These are phyloP conservation scores for Scophthalmus maximus DNA, from an alignment of 2,113 vertebrate species.

Conservation along the genomic window DNA sequence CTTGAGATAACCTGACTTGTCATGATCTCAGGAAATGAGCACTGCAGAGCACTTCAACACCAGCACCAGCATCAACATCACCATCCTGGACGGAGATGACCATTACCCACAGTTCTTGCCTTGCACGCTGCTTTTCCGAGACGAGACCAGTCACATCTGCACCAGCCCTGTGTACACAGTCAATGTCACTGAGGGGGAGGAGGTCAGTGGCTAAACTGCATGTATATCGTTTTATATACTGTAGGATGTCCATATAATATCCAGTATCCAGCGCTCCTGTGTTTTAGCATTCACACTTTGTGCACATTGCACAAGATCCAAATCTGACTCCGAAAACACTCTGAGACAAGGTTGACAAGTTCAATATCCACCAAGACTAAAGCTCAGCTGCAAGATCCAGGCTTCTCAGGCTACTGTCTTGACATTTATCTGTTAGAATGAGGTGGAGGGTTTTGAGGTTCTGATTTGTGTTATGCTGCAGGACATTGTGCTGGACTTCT, in stretches of 20 bases:
- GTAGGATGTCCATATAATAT: neutral
- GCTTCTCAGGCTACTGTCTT: neutral
- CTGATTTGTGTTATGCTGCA: conserved; percentile 41
- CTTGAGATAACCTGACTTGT: neutral
- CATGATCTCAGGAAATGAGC: conserved; percentile 78
- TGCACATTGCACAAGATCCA: neutral
- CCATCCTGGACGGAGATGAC: conserved; percentile 80
- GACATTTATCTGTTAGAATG: no score
- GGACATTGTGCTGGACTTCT: conserved; percentile 79
- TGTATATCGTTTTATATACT: neutral
- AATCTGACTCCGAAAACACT: neutral
- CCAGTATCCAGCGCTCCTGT: no score
- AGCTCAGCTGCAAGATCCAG: neutral
- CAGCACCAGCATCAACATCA: conserved; percentile 68
- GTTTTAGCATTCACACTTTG: neutral
- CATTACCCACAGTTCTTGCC: conserved; percentile 84
- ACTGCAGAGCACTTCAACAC: conserved; percentile 75
- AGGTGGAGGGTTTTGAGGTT: no score
- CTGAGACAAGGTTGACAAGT: no score
- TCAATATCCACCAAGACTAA: neutral
- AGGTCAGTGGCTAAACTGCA: conserved; percentile 65
- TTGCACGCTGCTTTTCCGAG: conserved; percentile 72
- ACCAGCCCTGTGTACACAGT: conserved; percentile 80
- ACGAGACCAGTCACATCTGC: conserved; percentile 71
- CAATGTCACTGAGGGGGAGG: conserved; percentile 80